A percentile compares a stretch with the other conserved stretches of the same genome.
These are phyloP conservation scores for Thaumatotibia leucotreta DNA, from an alignment of 1,140 invertebrate species.

Conservation along the genomic window DNA sequence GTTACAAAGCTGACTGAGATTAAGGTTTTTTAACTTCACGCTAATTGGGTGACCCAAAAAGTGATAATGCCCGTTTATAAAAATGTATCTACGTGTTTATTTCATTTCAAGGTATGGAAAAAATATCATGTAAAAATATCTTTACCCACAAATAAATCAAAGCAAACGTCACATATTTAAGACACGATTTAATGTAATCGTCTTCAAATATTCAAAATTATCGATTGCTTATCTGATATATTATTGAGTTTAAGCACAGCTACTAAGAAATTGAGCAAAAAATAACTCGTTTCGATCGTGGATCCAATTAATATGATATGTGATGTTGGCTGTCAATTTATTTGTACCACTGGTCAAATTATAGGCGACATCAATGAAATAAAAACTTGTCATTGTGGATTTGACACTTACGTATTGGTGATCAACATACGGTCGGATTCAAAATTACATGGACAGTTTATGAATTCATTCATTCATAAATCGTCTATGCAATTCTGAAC, in stretches of 20 bases:
- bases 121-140: background rate
- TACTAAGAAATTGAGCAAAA: slow-evolving; percentile 1
- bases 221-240: background rate
- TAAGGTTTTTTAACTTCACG: too few species aligned
- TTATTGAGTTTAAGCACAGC: background rate
- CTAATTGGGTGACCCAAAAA: too few species aligned
- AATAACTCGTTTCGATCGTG: slow-evolving; percentile 14
- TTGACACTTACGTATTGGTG: background rate
- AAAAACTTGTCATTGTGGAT: background rate
- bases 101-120: too few species aligned
- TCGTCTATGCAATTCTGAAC: too few species aligned
- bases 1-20: too few species aligned
- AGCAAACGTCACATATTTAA: background rate
- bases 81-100: too few species aligned
- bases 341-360: slow-evolving; percentile 13
- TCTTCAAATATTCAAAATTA: background rate
- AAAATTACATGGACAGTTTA: background rate
- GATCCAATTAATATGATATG: slow-evolving; percentile 17
- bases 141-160: background rate
- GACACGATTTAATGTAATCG: background rate
- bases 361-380: background rate
- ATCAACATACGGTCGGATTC: background rate
- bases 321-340: slow-evolving; percentile 24
- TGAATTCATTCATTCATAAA: too few species aligned
- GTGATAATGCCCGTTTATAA: too few species aligned